Base-by-base conservation (phyloP, 2,113 vertebrate species). In the Solea senegalensis region DNA sequence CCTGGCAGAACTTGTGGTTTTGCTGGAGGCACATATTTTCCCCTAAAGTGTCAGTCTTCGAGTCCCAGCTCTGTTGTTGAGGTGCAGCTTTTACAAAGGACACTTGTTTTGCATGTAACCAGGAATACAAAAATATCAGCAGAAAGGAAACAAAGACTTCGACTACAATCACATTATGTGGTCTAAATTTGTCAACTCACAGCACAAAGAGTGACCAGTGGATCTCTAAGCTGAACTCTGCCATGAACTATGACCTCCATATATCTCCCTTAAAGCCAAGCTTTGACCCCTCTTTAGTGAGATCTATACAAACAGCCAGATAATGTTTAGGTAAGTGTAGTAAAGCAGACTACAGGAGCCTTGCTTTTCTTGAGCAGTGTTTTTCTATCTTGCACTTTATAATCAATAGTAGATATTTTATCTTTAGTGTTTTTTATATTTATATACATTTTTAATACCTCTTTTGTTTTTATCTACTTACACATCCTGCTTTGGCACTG, bases 151-250 rank as follows among this genome's bases (percentile, higher is more conserved):
- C 75, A 89, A 85, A 89, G 80, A 58, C 59, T 83, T 56, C 2
- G 44, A 80, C 61, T 13, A 86, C 78, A 90, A 83, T 81, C 72
- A 59, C 74, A 86, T 89, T 88, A 87, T 82, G 88, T 88, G 89
- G 81, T 81, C 79, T 80, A 80, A 87, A 84, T 88, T 81, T 85
- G 81, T 82, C 76, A 85, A 72, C 52, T 86, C 65, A 9, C 11
- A 41, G 51, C 61, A 86, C 86, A 89, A 90, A 84, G 86, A 82
- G 60, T 79, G 84, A 90, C 82, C 81, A 50, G 64, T 75, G 69
- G 58, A 81, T 83, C 84, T 83, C 65, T 48, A 43, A 61, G 82
- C 59, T 86, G 87, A 92, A 86, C 88, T 82, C 80, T 84, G 84
- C 55, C 77, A 64, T 64, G 73, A 92, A 84, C 85, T 85, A 5